Evolutionary conservation across 2,888 invertebrate genomes (phyloP).

Genomic region (Lochmaea capreae): DNA sequence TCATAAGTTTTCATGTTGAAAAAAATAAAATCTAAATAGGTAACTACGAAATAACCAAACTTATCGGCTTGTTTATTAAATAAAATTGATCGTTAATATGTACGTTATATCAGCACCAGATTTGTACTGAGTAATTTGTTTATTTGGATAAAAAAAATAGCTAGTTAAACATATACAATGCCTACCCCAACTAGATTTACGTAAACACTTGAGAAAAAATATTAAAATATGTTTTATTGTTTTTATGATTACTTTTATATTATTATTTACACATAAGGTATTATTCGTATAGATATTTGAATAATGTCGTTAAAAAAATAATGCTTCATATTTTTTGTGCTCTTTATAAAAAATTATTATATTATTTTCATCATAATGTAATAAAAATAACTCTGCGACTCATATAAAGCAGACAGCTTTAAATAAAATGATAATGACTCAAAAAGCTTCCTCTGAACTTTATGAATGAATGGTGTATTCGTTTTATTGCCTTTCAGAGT

Average conservation of each 20-base stretch:
- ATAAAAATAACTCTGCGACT: conserved; percentile 31
- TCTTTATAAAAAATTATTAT: background rate
- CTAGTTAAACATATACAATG: background rate
- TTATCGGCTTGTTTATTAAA: too few species aligned
- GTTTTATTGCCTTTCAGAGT: conserved; percentile 41
- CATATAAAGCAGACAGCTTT: conserved; percentile 33
- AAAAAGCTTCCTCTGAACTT: conserved; percentile 32
- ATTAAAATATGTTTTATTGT: background rate
- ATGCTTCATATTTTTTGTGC: background rate
- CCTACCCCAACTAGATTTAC: background rate
- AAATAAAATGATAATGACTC: conserved; percentile 42
- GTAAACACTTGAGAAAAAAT: background rate
- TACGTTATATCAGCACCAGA: too few species aligned
- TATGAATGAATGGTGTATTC: conserved; percentile 42
- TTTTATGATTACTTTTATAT: background rate
- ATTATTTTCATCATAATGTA: conserved; percentile 28
- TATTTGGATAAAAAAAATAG: background rate
- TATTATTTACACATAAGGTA: background rate
- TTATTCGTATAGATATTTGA: background rate
- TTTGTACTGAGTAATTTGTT: background rate
- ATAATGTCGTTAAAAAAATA: background rate
- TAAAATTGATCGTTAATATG: too few species aligned
- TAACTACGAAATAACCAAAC: too few species aligned
- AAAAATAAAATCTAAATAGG: too few species aligned
- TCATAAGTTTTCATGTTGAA: too few species aligned